Percentiles rank a stretch among this genome's conserved stretches.
Conservation (phyloP, 2,888 invertebrate genomes). For the Eupithecia dodoneata region DNA sequence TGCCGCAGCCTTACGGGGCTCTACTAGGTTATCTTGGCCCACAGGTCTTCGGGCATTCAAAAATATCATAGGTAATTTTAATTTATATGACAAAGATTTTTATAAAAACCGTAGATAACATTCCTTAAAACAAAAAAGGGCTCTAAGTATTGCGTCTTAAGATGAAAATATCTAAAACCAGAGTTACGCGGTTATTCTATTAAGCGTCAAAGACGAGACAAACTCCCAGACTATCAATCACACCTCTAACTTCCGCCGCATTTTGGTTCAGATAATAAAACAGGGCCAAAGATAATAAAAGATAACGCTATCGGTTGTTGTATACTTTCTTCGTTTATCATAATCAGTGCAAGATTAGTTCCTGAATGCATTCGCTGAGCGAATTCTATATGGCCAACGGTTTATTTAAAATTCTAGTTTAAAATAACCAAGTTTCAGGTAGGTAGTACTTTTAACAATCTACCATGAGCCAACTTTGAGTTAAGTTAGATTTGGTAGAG, state of each 20-base stretch:
- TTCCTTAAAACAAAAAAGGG: background rate
- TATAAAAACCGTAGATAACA: background rate
- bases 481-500: background rate
- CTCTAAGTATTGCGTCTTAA: background rate
- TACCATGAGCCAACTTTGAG: background rate
- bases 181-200: background rate
- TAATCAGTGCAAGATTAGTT: constrained; percentile 55
- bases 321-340: constrained; percentile 68
- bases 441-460: background rate
- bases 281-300: constrained; percentile 66
- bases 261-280: constrained; percentile 68
- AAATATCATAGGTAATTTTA: background rate
- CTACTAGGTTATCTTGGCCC: too few species aligned
- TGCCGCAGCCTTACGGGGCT: too few species aligned
- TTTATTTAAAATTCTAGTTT: background rate
- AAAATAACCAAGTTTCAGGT: background rate
- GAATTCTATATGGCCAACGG: constrained; percentile 19
- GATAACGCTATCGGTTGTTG: constrained; percentile 67
- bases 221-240: constrained; percentile 48
- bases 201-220: constrained; percentile 16
- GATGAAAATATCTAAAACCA: background rate
- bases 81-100: background rate
- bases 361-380: constrained; percentile 38
- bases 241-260: constrained; percentile 58
- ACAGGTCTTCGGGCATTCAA: too few species aligned